Base-by-base conservation (phyloP, 1,140 invertebrate species). In the Platyscapa corneri region DNA sequence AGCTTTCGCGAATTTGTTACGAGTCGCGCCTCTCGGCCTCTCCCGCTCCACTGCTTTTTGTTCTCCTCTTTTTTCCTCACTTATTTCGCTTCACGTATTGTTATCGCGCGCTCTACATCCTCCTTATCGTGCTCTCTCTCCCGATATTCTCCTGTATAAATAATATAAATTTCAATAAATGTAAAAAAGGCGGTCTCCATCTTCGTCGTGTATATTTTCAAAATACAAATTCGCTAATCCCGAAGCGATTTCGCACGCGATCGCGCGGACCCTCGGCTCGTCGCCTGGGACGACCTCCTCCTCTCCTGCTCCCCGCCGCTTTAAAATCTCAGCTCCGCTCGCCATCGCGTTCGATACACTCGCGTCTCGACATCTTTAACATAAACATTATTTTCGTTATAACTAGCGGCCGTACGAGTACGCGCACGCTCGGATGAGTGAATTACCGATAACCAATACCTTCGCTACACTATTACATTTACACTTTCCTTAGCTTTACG, bases 81-180 rank as follows among this genome's bases (percentile, higher is more conserved):
- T 77, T 72, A 86, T 70, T 83, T 81, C 76, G 78, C 75, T 56
- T 84, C 82, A 87, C 49, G 32, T 87, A 82, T 56, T 75, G 78
- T 78, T 27, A 74, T 84, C 75, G 70, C 75, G 46, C 75, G 46
- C 74, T 83, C 42, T 79, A 83, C 60, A 86, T 86, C 72, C 65
- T 80, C 72, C 46, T 46, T 64, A 32, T 34, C 32, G 32, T 37
- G n/a, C n/a, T n/a, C 23, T 60, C 53, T 70, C 42, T 60, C 37
- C 70, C 65, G 75, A 60, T 53, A 78, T 60, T 49, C 88, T 86
- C 84, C 77, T 83, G 87, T 88, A 89, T 90, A 90, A 90, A 91
- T 89, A 90, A 90, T 88, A 87, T 88, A 91, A 86, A 86, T 87
- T 87, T 82, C 83, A 89, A 77, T 67, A 82, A 90, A 88, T 83